These are phyloP conservation scores for Saxicola maurus DNA, from an alignment of 2,797 vertebrate species.

Conservation along the genomic window DNA sequence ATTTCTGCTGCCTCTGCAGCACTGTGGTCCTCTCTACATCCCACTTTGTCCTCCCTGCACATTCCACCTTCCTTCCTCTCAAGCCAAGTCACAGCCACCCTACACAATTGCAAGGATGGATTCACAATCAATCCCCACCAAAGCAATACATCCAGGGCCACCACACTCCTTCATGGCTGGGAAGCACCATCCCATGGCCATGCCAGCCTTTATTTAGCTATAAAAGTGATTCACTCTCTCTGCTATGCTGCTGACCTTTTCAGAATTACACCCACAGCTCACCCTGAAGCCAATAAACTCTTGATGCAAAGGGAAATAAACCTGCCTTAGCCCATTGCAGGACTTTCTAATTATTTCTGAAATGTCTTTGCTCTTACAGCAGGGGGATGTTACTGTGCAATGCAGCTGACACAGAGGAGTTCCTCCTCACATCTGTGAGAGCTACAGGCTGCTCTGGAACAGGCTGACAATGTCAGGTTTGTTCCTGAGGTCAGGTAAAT, in stretches of 20 bases:
- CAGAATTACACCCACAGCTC: constrained; percentile 38
- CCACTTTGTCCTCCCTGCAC: not conserved
- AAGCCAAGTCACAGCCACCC: not conserved
- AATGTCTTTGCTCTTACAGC: not conserved
- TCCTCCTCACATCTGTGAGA: not conserved
- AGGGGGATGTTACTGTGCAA: not conserved
- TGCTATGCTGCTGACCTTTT: constrained; percentile 25
- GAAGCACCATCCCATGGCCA: not conserved
- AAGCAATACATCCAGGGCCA: not conserved
- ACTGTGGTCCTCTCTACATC: not conserved
- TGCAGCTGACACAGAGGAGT: not conserved
- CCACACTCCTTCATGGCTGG: not conserved
- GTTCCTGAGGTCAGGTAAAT: not conserved
- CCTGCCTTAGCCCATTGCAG: not conserved
- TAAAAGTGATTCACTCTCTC: constrained; percentile 31
- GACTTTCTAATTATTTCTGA: not conserved
- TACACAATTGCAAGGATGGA: not conserved
- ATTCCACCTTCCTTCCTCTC: not conserved
- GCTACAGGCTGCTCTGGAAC: not conserved
- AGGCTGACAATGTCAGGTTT: not conserved
- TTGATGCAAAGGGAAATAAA: not conserved
- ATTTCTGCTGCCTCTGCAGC: not conserved
- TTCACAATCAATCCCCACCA: not conserved
- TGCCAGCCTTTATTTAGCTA: constrained; percentile 19
- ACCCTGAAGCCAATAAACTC: constrained; percentile 8